Conservation (phyloP, 2,113 vertebrate genomes). For the Phoenicopterus ruber region DNA sequence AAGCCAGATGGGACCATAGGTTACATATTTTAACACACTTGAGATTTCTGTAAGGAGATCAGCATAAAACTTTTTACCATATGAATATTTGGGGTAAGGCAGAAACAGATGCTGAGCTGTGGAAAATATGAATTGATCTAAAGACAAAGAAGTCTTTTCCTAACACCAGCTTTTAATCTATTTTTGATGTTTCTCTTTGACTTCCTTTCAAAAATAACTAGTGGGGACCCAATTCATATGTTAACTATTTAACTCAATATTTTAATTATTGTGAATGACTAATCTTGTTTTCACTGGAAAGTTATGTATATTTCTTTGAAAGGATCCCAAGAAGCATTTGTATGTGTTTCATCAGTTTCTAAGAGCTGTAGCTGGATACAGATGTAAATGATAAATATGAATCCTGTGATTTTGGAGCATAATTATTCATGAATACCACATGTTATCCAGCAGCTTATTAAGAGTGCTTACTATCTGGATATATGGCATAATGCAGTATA, state of each 20-base stretch:
- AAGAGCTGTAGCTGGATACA: background rate
- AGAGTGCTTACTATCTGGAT: background rate
- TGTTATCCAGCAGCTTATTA: background rate
- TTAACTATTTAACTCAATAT: background rate
- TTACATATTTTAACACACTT: background rate
- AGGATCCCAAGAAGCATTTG: background rate
- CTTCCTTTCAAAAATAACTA: background rate
- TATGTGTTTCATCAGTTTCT: background rate
- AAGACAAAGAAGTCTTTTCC: background rate
- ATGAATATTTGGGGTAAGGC: background rate
- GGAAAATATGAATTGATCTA: background rate
- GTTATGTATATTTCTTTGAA: background rate
- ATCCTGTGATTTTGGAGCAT: background rate
- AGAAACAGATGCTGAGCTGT: background rate
- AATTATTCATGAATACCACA: background rate
- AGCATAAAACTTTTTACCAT: background rate
- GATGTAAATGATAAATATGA: background rate
- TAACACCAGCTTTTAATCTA: background rate
- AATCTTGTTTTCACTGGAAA: background rate
- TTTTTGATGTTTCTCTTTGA: background rate
- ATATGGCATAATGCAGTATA: background rate
- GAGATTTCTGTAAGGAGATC: background rate
- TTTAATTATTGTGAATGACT: background rate
- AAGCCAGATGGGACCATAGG: background rate
- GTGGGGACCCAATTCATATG: background rate